Evolutionary conservation across 2,113 vertebrate genomes (phyloP).

Genomic region (Percina caprodes): DNA sequence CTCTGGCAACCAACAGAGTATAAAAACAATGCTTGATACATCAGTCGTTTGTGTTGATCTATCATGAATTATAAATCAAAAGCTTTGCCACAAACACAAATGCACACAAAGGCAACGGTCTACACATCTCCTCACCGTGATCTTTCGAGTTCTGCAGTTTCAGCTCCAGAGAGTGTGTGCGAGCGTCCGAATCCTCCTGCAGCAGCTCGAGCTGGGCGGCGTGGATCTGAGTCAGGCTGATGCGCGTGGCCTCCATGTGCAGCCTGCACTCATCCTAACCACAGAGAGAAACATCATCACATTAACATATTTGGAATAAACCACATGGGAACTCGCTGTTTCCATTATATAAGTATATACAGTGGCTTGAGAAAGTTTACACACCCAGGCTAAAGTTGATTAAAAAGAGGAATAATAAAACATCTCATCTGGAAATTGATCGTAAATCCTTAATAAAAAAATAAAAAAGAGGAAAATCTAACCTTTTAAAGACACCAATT

Average conservation of each 20-base stretch:
- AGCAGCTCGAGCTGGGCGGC: conserved; percentile 91
- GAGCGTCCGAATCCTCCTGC: conserved; percentile 66
- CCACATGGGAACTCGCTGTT: neutral
- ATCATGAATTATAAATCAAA: conserved; percentile 50
- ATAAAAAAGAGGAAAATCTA: too few relatives aligned
- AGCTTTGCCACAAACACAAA: conserved; percentile 20
- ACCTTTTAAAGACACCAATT: too few relatives aligned
- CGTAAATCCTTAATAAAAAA: too few relatives aligned
- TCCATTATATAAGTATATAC: too few relatives aligned
- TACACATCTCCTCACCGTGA: conserved; percentile 55
- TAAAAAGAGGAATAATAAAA: too few relatives aligned
- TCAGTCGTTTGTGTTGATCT: neutral
- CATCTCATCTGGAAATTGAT: too few relatives aligned
- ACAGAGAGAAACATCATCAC: conserved; percentile 1
- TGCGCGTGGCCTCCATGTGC: conserved; percentile 92
- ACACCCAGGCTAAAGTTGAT: too few relatives aligned
- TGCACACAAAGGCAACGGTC: neutral
- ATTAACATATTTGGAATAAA: neutral
- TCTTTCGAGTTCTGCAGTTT: conserved; percentile 77
- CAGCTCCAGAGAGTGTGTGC: conserved; percentile 48
- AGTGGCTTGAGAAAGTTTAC: too few relatives aligned
- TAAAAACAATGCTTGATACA: neutral
- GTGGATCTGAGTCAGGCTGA: conserved; percentile 94
- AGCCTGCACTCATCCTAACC: conserved; percentile 88
- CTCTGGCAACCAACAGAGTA: neutral